These are phyloP conservation scores for Meiosimyza decipiens DNA, from an alignment of 2,888 invertebrate genomes.

Conservation along the genomic window DNA sequence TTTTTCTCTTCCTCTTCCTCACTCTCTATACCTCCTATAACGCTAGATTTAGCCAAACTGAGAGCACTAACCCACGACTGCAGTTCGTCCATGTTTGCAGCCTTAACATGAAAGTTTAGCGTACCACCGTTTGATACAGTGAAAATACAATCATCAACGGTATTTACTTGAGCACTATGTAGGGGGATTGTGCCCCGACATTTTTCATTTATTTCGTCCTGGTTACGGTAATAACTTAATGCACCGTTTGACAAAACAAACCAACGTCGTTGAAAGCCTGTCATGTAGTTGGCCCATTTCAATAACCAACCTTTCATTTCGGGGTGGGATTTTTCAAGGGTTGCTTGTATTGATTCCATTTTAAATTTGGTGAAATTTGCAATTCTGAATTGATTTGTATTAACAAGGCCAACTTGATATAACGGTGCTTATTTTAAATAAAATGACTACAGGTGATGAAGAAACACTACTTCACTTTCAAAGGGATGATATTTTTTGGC, in stretches of 20 bases:
- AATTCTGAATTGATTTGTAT: no score
- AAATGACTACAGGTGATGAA: no score
- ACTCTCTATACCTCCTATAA: conserved; percentile 80
- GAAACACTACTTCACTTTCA: no score
- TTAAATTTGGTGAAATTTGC: no score
- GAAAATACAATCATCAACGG: conserved; percentile 95
- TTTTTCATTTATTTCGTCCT: conserved; percentile 97
- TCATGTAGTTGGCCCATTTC: conserved; percentile 99
- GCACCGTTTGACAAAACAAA: conserved; percentile 98
- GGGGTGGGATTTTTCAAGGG: conserved; percentile 54
- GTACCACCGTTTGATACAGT: conserved; percentile 97
- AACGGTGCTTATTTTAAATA: no score
- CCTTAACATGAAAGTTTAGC: conserved; percentile 89
- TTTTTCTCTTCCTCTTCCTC: conserved; percentile 80
- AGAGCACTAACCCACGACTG: conserved; percentile 98
- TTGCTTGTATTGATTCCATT: conserved; percentile 48
- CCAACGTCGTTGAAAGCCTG: conserved; percentile 98
- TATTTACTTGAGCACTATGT: conserved; percentile 95
- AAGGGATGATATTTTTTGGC: no score
- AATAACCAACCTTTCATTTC: conserved; percentile 87
- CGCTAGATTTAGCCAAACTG: conserved; percentile 95
- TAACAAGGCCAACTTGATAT: no score
- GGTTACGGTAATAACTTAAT: conserved; percentile 88
- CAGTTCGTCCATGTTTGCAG: conserved; percentile 94
- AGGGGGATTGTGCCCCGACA: conserved; percentile 98